Evolutionary conservation across 2,888 invertebrate genomes (phyloP).

Genomic region (Dinocampus coccinellae): DNA sequence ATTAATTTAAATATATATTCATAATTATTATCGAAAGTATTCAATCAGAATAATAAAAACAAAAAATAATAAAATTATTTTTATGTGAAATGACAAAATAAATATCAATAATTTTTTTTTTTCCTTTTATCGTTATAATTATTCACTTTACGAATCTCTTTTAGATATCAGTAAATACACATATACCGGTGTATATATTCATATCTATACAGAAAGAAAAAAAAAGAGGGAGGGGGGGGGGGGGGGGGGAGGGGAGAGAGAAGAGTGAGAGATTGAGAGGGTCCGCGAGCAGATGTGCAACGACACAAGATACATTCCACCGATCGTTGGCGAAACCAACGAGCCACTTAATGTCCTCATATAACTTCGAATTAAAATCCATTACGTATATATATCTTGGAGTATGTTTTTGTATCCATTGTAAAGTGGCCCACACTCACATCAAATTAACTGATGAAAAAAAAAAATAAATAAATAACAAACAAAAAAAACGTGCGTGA

Average conservation of each 20-base stretch:
- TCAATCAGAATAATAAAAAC: too few species aligned
- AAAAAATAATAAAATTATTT: background rate
- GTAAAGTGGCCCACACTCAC: background rate
- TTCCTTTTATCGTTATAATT: too few species aligned
- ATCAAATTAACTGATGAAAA: background rate
- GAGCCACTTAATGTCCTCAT: conserved; percentile 20
- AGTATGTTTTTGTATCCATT: background rate
- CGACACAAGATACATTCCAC: background rate
- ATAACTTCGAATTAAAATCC: conserved; percentile 28
- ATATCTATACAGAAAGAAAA: too few species aligned
- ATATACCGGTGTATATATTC: background rate
- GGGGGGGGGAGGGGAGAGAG: too few species aligned
- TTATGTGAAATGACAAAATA: background rate
- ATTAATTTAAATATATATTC: too few species aligned
- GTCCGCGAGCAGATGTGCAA: conserved; percentile 18
- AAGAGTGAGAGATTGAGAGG: too few species aligned
- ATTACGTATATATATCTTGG: conserved; percentile 2
- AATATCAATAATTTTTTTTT: too few species aligned
- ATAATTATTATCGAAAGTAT: too few species aligned
- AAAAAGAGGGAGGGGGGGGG: background rate
- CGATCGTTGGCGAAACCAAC: conserved; percentile 29
- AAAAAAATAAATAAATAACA: too few species aligned
- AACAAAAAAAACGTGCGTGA: too few species aligned
- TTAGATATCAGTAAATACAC: background rate
- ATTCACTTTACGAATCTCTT: background rate